A percentile compares a stretch with the other conserved stretches of the same genome.
These are phyloP conservation scores for Diorhabda sublineata DNA, from an alignment of 1,140 invertebrate genomes.

Conservation along the genomic window DNA sequence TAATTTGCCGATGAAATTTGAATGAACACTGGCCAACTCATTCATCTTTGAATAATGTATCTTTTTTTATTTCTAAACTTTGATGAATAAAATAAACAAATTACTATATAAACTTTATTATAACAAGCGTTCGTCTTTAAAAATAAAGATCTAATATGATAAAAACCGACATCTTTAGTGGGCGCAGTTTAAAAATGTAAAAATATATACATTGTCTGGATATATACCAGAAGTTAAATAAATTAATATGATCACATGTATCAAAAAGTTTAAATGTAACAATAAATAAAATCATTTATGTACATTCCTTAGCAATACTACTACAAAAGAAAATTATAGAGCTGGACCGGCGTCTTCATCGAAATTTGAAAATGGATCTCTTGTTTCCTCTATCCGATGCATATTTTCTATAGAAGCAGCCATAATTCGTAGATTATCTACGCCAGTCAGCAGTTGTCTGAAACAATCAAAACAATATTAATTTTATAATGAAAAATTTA, in stretches of 20 bases:
- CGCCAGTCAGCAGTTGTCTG: constrained; percentile 62
- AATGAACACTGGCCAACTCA: too few species aligned
- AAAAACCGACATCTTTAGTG: neutral
- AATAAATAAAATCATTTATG: constrained; percentile 23
- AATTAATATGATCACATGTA: constrained; percentile 22
- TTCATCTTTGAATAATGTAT: too few species aligned
- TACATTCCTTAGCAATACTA: constrained; percentile 12
- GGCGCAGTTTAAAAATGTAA: constrained; percentile 6
- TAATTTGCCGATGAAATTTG: too few species aligned
- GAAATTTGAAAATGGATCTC: constrained; percentile 51
- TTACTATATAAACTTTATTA: too few species aligned
- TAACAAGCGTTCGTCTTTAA: neutral
- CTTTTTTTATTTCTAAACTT: too few species aligned
- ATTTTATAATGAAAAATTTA: neutral
- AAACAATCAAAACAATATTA: constrained; percentile 25
- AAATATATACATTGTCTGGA: constrained; percentile 5
- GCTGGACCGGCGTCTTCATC: constrained; percentile 54
- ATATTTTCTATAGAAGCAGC: constrained; percentile 56
- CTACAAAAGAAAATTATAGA: constrained; percentile 35
- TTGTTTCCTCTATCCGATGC: constrained; percentile 54
- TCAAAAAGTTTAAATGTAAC: constrained; percentile 14
- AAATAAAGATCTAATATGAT: neutral
- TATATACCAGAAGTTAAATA: neutral
- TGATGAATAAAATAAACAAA: too few species aligned
- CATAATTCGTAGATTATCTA: constrained; percentile 61